Evolutionary conservation across 2,888 invertebrate species (phyloP).

Genomic region (Hyppa rectilinea): DNA sequence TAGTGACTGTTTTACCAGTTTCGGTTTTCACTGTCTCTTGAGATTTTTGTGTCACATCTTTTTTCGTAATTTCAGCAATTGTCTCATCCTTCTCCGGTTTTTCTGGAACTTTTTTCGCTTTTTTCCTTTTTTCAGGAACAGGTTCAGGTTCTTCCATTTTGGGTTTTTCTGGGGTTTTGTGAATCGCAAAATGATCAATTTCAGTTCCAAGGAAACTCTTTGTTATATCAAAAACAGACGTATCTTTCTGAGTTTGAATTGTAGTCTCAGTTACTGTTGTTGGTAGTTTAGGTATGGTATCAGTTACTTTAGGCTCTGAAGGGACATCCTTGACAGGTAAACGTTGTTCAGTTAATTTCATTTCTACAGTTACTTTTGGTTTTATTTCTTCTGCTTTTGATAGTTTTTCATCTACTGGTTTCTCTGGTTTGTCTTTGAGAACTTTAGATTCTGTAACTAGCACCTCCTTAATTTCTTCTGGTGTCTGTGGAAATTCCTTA

Average conservation of each 20-base stretch:
- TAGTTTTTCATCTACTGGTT: constrained; percentile 15
- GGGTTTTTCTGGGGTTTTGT: constrained; percentile 24
- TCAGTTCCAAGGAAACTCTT: constrained; percentile 49
- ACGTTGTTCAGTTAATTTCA: constrained; percentile 35
- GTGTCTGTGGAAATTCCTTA: neutral
- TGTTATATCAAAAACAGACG: constrained; percentile 28
- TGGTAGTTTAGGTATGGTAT: constrained; percentile 10
- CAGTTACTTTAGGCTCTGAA: constrained; percentile 15
- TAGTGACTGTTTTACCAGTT: constrained; percentile 6
- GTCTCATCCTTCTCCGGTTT: constrained; percentile 3
- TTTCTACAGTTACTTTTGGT: constrained; percentile 37
- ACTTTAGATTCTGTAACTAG: neutral
- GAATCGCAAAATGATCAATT: constrained; percentile 50
- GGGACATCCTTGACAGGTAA: constrained; percentile 16
- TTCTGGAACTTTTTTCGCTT: constrained; percentile 20
- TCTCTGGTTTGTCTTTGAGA: constrained; percentile 7
- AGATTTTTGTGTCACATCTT: constrained; percentile 2
- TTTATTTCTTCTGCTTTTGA: constrained; percentile 21
- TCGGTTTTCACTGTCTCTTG: neutral
- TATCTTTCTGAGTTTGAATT: constrained; percentile 21
- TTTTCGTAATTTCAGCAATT: constrained; percentile 7
- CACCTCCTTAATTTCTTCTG: neutral
- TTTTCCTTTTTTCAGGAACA: constrained; percentile 18
- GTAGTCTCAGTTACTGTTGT: constrained; percentile 5
- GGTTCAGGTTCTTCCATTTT: neutral